Evolutionary conservation across 2,797 vertebrate genomes (phyloP).

Genomic region (Dicrostonyx torquatus): DNA sequence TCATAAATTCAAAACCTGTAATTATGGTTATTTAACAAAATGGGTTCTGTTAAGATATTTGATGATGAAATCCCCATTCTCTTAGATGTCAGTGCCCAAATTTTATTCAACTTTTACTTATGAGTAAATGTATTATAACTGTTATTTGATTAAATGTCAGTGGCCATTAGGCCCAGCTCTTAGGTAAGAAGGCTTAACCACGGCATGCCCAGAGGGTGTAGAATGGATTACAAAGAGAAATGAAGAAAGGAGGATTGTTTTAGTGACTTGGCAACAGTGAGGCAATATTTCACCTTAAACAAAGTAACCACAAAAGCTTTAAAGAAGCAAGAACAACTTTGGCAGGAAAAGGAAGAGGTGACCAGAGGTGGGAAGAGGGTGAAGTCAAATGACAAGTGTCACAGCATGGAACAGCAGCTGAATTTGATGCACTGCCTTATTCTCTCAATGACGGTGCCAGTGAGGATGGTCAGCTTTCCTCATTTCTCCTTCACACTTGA

Average conservation of each 20-base stretch:
- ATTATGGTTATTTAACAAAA: conserved; percentile 80
- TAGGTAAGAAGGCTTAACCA: conserved; percentile 65
- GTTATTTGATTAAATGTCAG: conserved; percentile 78
- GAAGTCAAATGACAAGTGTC: neutral
- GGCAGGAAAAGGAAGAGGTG: conserved; percentile 6
- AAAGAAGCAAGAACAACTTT: conserved; percentile 32
- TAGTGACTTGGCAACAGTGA: conserved; percentile 24
- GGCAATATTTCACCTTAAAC: conserved; percentile 51
- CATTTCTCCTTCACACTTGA: neutral
- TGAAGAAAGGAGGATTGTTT: conserved; percentile 57
- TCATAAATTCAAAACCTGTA: conserved; percentile 71
- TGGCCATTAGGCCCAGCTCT: conserved; percentile 62
- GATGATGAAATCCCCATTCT: conserved; percentile 72
- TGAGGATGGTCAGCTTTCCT: neutral
- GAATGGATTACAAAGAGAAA: conserved; percentile 51
- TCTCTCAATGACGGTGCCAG: neutral
- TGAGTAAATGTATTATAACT: conserved; percentile 69
- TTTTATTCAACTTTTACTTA: conserved; percentile 76
- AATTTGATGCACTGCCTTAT: neutral
- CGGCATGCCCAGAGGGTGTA: conserved; percentile 50
- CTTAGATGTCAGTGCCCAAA: conserved; percentile 76
- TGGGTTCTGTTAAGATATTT: conserved; percentile 76
- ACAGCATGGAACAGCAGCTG: neutral
- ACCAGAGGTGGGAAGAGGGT: neutral
- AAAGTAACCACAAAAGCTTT: conserved; percentile 56